Evolutionary conservation across 30 jellyfish, hydroid and myxozoan genomes (phyloP), one percentile per base, ranked within the genome.

Genomic region (Hydractinia echinata): DNA sequence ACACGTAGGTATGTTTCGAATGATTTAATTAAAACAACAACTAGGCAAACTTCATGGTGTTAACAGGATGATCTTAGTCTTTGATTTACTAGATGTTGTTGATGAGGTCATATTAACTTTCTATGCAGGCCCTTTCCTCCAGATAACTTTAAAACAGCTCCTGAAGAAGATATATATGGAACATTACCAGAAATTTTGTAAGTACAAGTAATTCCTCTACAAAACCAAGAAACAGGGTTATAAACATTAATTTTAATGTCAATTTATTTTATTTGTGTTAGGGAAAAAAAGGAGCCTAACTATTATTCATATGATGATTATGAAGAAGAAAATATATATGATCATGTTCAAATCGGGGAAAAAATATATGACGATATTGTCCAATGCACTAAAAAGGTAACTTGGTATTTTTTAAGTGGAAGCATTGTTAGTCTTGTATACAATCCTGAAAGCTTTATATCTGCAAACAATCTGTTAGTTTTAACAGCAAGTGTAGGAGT

Each of bases 361-460:
- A 92, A 92, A 71, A 93, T 93, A 60, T 93, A 93, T 80, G 99
- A 88, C 15, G 96, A 87, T 79, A 93, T 93, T 54, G 91, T 93
- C 61, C 89, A 93, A 74, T 90, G 97, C 62, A 66, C 84, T 10
- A 66, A 60, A 61, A 52, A 66, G 81, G 85, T 54, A 8, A 54
- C 49, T 6, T 66, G 4, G 9, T 66, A 66, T 66, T 66, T 66
- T 8, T 66, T 66, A 19, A 19, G 53, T 6, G 76, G 21, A 19
- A 13, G 49, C 21, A 15, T 13, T 13, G 1, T 60, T 60, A 60
- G 70, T 60, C 70, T 60, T 15, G 19, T 13, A 0, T 13, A 60
- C 19, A 60, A 58, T 58, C 68, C n/a, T 10, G n/a, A 58, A 66
- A 66, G 5, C 39, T 49, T 10, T 18, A 18, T 66, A 5, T 18